These are phyloP conservation scores for Podilymbus podiceps DNA, from an alignment of 2,113 vertebrate genomes.

Conservation along the genomic window DNA sequence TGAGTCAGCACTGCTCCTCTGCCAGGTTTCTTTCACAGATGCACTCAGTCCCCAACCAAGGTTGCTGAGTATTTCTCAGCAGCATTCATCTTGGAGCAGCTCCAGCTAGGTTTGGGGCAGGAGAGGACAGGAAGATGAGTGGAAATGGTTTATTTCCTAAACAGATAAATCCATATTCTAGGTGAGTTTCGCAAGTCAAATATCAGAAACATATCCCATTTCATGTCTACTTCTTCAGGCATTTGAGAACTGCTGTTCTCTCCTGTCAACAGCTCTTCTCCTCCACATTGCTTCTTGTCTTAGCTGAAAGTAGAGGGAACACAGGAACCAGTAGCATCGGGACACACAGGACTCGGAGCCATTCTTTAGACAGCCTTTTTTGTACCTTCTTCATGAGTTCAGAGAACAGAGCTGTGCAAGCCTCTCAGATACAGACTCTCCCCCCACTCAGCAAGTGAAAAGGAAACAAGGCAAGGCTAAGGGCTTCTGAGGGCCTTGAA, in stretches of 20 bases:
- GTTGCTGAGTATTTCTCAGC: background rate
- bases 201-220: background rate
- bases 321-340: rapidly evolving
- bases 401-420: background rate
- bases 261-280: background rate
- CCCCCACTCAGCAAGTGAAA: background rate
- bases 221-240: background rate
- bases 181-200: background rate
- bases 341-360: background rate
- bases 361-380: background rate
- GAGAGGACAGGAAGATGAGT: background rate
- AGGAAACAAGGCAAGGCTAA: background rate
- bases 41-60: background rate
- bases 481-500: background rate
- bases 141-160: background rate
- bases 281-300: background rate
- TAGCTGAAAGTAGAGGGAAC: background rate
- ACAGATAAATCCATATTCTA: background rate
- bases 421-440: background rate
- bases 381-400: background rate
- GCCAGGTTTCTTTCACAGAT: background rate
- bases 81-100: rapidly evolving
- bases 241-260: background rate
- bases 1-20: background rate
- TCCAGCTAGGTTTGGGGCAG: background rate